Conservation (phyloP, 1,140 invertebrate species). For the Heterodera carotae region DNA sequence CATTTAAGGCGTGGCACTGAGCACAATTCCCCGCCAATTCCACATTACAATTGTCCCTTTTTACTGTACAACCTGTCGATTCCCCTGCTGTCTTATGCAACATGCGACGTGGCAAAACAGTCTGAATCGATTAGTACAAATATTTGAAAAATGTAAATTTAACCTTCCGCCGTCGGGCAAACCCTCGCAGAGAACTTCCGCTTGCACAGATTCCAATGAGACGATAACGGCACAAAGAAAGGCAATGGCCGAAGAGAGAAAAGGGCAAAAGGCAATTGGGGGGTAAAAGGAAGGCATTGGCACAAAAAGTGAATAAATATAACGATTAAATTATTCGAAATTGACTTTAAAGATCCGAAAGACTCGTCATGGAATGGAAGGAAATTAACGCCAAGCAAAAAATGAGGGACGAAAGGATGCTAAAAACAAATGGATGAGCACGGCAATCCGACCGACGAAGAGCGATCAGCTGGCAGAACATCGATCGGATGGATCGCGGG, state of each 20-base stretch:
- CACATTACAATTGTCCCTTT: too few species aligned
- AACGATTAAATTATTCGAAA: not conserved
- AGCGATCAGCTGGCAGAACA: not conserved
- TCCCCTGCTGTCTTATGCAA: conserved; percentile 14
- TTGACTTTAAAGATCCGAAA: too few species aligned
- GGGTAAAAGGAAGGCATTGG: not conserved
- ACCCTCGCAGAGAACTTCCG: conserved; percentile 8
- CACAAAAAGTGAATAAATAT: not conserved
- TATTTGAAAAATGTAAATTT: not conserved
- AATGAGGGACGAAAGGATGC: not conserved
- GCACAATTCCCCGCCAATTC: too few species aligned
- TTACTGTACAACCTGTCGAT: not conserved
- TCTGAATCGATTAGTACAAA: not conserved
- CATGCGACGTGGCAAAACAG: conserved; percentile 18
- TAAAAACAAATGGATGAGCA: too few species aligned
- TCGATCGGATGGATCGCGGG: not conserved
- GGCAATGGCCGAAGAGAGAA: too few species aligned
- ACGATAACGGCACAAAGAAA: conserved; percentile 1
- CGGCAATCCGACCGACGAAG: not conserved
- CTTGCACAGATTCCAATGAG: not conserved
- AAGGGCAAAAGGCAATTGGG: not conserved
- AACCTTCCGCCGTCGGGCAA: conserved; percentile 20
- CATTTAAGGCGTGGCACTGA: too few species aligned
- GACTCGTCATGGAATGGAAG: not conserved
- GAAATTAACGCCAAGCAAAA: not conserved